Evolutionary conservation across 2,797 vertebrate genomes (phyloP).

Genomic region (Pseudochirops corinnae): DNA sequence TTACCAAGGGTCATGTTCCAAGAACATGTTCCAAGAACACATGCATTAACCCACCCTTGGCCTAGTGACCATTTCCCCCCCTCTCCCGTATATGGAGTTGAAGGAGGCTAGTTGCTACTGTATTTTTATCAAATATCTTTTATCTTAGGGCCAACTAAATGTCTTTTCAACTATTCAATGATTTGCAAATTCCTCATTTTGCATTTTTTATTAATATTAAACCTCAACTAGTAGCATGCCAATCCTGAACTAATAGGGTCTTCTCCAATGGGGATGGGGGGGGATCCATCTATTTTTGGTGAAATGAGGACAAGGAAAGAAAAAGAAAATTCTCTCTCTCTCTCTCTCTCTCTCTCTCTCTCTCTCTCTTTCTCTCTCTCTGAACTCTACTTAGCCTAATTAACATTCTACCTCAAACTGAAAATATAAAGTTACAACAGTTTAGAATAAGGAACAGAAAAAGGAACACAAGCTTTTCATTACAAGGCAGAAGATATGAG

Average conservation of each 20-base stretch:
- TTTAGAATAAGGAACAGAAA: neutral
- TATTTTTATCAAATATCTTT: neutral
- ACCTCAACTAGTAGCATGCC: neutral
- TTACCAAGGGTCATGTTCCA: neutral
- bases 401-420: neutral
- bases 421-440: neutral
- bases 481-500: neutral
- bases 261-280: neutral
- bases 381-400: neutral
- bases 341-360: neutral
- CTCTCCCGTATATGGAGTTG: too few relatives aligned
- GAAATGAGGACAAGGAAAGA: neutral
- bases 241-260: neutral
- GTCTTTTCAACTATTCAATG: neutral
- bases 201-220: neutral
- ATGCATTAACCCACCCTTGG: neutral
- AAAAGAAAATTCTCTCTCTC: slow-evolving; percentile 41
- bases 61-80: neutral
- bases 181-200: neutral
- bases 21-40: too few relatives aligned
- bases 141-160: neutral
- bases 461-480: neutral
- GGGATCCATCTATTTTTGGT: slow-evolving; percentile 63
- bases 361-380: too few relatives aligned
- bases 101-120: neutral